These are phyloP conservation scores for Melipona bicolor DNA, from an alignment of 2,888 invertebrate species.

Conservation along the genomic window DNA sequence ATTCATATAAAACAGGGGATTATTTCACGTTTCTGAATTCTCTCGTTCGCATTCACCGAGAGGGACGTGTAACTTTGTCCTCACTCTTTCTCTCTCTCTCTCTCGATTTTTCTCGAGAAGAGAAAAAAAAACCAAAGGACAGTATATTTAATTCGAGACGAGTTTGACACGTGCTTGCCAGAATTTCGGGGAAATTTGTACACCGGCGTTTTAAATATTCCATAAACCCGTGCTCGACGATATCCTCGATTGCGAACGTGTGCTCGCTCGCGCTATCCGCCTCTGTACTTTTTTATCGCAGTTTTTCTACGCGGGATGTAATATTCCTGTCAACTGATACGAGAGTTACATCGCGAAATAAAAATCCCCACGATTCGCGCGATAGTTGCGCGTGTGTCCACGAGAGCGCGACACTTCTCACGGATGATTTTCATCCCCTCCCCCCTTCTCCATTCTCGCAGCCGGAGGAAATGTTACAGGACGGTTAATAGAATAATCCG, in stretches of 20 bases:
- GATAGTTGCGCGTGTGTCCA: neutral
- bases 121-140: neutral
- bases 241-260: neutral
- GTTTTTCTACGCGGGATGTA: neutral
- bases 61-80: neutral
- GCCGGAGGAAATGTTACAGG: neutral
- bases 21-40: conserved; percentile 47
- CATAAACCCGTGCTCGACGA: neutral
- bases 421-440: neutral
- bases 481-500: conserved; percentile 19
- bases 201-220: conserved; percentile 2
- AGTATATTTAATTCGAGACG: neutral
- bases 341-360: neutral
- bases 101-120: neutral
- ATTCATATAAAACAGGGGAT: conserved; percentile 47
- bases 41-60: conserved; percentile 8
- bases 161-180: too few species aligned
- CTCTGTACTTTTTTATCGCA: neutral
- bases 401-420: neutral
- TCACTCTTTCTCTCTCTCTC: neutral
- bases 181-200: neutral
- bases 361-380: neutral
- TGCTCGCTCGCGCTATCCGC: too few species aligned
- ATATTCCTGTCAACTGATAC: neutral
- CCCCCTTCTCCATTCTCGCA: neutral